Conservation (phyloP, 2,113 vertebrate species). For the Trogon melanurus region DNA sequence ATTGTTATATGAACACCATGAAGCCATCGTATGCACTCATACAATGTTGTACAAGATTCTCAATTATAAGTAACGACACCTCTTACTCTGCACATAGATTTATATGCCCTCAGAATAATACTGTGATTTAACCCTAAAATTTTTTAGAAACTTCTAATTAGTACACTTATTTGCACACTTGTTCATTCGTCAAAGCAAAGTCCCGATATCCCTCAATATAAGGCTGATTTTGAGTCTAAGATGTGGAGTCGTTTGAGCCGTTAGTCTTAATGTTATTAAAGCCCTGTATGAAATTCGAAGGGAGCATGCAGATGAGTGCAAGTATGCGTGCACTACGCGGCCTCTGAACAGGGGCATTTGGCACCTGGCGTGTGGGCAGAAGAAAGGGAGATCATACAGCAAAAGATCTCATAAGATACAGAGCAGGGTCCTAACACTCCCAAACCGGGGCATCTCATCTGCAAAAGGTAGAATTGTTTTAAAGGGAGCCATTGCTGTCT, state of each 20-base stretch:
- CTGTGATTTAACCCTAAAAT: background rate
- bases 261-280: background rate
- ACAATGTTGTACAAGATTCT: background rate
- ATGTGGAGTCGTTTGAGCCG: background rate
- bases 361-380: background rate
- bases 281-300: background rate
- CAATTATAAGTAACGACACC: background rate
- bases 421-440: background rate
- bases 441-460: background rate
- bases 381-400: background rate
- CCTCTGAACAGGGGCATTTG: background rate
- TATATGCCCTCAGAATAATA: background rate
- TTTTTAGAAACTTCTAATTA: background rate
- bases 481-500: background rate
- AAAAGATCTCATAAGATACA: no score
- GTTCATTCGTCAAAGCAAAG: no score
- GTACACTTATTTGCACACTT: background rate
- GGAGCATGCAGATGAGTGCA: background rate
- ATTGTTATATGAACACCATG: background rate
- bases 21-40: background rate
- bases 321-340: background rate
- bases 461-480: background rate
- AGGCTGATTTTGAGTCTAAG: background rate
- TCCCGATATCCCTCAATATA: background rate
- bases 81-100: background rate